Percentiles rank a stretch among this genome's conserved stretches.
These are phyloP conservation scores for Caenorhabditis inopinata DNA, from an alignment of 1,140 invertebrate genomes.

Conservation along the genomic window DNA sequence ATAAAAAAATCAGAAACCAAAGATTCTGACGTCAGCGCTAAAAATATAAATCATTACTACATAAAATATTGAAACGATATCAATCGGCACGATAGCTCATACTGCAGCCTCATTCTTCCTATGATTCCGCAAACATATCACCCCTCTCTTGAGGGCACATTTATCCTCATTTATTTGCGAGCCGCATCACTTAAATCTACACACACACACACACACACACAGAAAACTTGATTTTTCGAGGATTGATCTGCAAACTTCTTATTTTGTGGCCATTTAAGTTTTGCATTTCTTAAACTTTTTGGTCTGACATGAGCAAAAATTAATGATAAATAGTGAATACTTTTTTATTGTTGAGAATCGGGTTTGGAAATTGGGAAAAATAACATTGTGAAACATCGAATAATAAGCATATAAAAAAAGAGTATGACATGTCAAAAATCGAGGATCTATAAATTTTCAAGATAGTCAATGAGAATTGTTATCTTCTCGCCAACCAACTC, in stretches of 20 bases:
- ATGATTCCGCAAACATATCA: slow-evolving; percentile 24
- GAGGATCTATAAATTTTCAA: not conserved
- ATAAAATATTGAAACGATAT: slow-evolving; percentile 8
- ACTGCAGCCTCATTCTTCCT: not conserved
- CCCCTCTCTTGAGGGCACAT: not conserved
- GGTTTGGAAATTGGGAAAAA: not conserved
- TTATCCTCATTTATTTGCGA: slow-evolving; percentile 17
- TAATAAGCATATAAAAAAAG: too few species aligned
- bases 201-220: slow-evolving; percentile 33
- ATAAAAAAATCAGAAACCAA: not conserved
- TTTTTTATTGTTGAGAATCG: not conserved
- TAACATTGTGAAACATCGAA: not conserved
- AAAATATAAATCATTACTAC: not conserved
- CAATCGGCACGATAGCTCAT: not conserved
- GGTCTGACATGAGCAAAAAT: not conserved
- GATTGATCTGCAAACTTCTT: not conserved
- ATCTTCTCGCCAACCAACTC: not conserved
- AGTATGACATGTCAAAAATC: slow-evolving; percentile 27
- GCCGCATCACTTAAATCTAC: not conserved
- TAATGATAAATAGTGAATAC: not conserved
- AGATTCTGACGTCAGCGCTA: not conserved
- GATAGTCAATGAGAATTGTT: not conserved
- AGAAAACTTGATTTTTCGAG: slow-evolving; percentile 31
- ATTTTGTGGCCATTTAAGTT: not conserved
- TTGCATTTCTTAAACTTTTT: not conserved